Percentiles rank a stretch among this genome's conserved stretches.
These are phyloP conservation scores for Brenthis ino DNA, from an alignment of 2,888 invertebrate species.

Conservation along the genomic window DNA sequence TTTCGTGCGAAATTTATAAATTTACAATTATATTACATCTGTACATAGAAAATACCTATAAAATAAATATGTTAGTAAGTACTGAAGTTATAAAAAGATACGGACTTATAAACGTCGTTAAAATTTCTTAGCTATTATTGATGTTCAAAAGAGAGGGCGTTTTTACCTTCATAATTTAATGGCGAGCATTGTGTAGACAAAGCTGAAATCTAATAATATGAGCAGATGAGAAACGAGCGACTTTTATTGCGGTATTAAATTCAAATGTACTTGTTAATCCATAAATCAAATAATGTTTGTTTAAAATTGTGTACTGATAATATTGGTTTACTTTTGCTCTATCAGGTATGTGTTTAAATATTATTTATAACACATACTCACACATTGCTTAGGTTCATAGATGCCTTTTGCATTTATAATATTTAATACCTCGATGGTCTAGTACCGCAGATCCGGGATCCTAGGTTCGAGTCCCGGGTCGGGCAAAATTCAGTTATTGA, in stretches of 20 bases:
- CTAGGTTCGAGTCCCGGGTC: too few relatives aligned
- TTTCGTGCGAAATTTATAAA: too few relatives aligned
- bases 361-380: too few relatives aligned
- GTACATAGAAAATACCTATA: neutral
- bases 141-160: constrained; percentile 11
- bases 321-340: too few relatives aligned
- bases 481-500: too few relatives aligned
- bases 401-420: too few relatives aligned
- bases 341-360: too few relatives aligned
- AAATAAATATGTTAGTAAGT: too few relatives aligned
- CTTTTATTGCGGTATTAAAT: constrained; percentile 15
- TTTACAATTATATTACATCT: neutral
- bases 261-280: constrained; percentile 5
- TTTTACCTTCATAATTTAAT: constrained; percentile 11
- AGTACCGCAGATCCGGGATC: too few relatives aligned
- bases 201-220: neutral
- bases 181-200: constrained; percentile 8
- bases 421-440: too few relatives aligned
- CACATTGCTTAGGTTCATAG: too few relatives aligned
- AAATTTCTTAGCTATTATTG: constrained; percentile 14
- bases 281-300: neutral
- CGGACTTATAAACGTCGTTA: constrained; percentile 6
- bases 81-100: neutral
- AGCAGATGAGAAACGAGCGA: constrained; percentile 3
- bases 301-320: too few relatives aligned